Evolutionary conservation across 2,888 invertebrate genomes (phyloP).

Genomic region (Erynnis tages): DNA sequence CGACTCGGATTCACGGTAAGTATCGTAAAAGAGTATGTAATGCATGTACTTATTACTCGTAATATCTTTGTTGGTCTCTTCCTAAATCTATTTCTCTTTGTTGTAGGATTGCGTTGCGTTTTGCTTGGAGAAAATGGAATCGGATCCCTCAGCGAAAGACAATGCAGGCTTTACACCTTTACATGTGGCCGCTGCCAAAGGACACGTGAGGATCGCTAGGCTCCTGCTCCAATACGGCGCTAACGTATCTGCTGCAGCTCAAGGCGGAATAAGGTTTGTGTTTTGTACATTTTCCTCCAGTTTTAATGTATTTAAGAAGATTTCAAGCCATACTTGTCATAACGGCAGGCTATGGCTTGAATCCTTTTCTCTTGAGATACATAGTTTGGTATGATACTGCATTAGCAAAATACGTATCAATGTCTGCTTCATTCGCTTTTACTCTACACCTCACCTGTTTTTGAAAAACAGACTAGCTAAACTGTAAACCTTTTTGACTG

Average conservation of each 20-base stretch:
- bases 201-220: conserved; percentile 92
- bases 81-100: neutral
- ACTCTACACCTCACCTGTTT: no score
- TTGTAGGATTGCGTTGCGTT: conserved; percentile 93
- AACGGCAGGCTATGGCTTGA: no score
- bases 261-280: conserved; percentile 90
- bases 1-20: conserved; percentile 92
- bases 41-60: neutral
- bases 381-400: no score
- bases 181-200: conserved; percentile 95
- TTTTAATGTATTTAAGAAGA: no score
- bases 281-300: no score
- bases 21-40: conserved; percentile 32
- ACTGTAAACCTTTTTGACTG: no score
- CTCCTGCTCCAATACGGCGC: conserved; percentile 93
- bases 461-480: no score
- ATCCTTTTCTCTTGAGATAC: no score
- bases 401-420: no score
- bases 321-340: no score
- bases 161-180: conserved; percentile 96
- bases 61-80: no score
- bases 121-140: conserved; percentile 92
- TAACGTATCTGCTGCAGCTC: conserved; percentile 94
- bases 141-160: conserved; percentile 92
- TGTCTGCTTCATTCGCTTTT: no score